Base-by-base conservation (phyloP, 1,140 invertebrate species). In the Drosophila paulistorum region DNA sequence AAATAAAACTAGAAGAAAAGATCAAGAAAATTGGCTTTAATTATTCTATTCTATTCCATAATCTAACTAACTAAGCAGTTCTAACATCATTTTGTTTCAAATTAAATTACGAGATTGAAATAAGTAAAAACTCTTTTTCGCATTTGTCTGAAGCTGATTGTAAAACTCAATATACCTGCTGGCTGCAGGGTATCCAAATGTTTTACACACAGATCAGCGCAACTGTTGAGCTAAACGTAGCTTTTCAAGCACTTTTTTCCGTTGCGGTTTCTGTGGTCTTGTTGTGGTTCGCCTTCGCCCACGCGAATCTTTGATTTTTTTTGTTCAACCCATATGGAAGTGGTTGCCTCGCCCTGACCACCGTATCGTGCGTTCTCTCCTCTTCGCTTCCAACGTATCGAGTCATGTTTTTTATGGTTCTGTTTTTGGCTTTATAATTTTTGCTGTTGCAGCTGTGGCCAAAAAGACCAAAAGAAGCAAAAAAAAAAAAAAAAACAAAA, bases 381-480 rank as follows among this genome's bases (percentile, higher is more conserved):
- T n/a, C 37, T 9, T 48, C 39, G 17, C 41, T 13, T 6, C 20
- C 14, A 39, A 64, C 23, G 69, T 26, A 63, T 71, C 71, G 64
- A 41, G 63, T 75, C 73, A 45, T 68, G 39, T 68, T 75, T 74
- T 63, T 74, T 74, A 68, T 58, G 73, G 57, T 41, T 75, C 37
- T 74, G 54, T 62, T 37, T 37, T 42, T 63, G 57, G 11, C 57
- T 69, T 33, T 61, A 57, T 51, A 20, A 57, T 76, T 54, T 68
- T 57, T 30, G 65, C 58, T 77, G 65, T 55, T 73, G 68, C 68
- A 54, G 70, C 30, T 69, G 59, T 63, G 62, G 62, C 26, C 20
- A 42, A 59, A 59, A 17, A 67, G 68, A 57, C 65, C 65, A 35
- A 68, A 60, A 60, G 6, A 30, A 30, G 30, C 5, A 23, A 61